Conservation (phyloP, 2,888 invertebrate species). For the Pomacea canaliculata region DNA sequence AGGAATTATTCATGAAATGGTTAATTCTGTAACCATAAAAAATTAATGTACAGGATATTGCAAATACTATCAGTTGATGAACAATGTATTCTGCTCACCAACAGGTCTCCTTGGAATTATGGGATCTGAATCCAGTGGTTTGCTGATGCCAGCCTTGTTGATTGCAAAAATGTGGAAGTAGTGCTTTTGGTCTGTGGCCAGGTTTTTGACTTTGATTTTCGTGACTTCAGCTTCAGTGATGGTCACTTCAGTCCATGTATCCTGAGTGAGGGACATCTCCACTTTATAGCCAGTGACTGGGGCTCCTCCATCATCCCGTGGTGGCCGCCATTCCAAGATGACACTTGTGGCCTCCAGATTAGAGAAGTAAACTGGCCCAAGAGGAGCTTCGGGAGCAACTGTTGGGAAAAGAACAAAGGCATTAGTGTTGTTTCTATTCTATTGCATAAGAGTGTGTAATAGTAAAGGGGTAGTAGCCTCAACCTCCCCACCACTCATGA, state of each 20-base stretch:
- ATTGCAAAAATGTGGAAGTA: constrained; percentile 67
- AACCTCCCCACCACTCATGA: no score
- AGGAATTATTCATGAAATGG: no score
- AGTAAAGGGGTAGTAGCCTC: no score
- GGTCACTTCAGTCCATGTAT: constrained; percentile 92
- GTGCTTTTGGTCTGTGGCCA: constrained; percentile 59
- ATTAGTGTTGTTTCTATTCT: no score
- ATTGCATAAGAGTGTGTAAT: no score
- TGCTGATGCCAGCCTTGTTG: constrained; percentile 62
- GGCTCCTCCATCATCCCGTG: constrained; percentile 67
- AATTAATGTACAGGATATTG: no score
- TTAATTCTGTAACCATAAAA: no score
- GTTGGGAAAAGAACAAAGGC: not conserved
- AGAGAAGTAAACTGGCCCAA: constrained; percentile 56
- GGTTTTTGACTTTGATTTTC: constrained; percentile 55
- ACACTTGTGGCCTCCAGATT: constrained; percentile 50
- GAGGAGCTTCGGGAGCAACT: constrained; percentile 62
- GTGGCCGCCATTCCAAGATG: constrained; percentile 69
- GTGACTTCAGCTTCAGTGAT: constrained; percentile 80
- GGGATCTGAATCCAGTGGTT: constrained; percentile 55
- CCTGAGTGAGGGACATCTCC: constrained; percentile 73
- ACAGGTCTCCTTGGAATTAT: constrained; percentile 51
- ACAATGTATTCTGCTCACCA: constrained; percentile 36
- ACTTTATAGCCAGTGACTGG: constrained; percentile 66
- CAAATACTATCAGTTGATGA: no score